These are phyloP conservation scores for Leguminivora glycinivorella DNA, from an alignment of 1,140 invertebrate species.

Conservation along the genomic window DNA sequence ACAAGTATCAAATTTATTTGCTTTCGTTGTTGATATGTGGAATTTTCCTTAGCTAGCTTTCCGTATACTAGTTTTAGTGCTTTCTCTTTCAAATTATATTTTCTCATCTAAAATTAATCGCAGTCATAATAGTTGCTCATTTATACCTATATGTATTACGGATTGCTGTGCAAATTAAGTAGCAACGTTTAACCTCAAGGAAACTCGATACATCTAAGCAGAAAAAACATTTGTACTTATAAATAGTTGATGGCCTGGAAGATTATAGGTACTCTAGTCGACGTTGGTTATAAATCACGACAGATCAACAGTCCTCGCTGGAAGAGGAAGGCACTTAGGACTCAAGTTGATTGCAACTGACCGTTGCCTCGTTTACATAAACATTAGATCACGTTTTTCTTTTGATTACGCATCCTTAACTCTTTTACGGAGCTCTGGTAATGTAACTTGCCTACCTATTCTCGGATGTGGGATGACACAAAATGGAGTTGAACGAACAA, in stretches of 20 bases:
- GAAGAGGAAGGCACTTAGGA: conserved; percentile 36
- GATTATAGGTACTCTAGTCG: conserved; percentile 3
- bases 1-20: background rate
- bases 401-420: conserved; percentile 30
- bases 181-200: background rate
- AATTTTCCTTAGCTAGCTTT: too few species aligned
- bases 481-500: conserved; percentile 31
- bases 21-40: background rate
- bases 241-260: background rate
- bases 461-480: conserved; percentile 9
- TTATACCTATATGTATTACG: too few species aligned
- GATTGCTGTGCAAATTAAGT: background rate
- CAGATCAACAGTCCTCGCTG: conserved; percentile 31
- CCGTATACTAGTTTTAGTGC: too few species aligned
- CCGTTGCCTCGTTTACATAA: conserved; percentile 42
- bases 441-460: background rate
- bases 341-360: conserved; percentile 40
- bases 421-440: background rate
- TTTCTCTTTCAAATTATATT: too few species aligned
- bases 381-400: conserved; percentile 39
- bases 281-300: conserved; percentile 34
- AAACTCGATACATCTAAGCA: background rate
- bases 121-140: background rate
- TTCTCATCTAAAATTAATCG: background rate
- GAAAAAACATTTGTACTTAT: background rate